Evolutionary conservation across 2,797 vertebrate genomes (phyloP).

Genomic region (Schizopygopsis malacanthus): DNA sequence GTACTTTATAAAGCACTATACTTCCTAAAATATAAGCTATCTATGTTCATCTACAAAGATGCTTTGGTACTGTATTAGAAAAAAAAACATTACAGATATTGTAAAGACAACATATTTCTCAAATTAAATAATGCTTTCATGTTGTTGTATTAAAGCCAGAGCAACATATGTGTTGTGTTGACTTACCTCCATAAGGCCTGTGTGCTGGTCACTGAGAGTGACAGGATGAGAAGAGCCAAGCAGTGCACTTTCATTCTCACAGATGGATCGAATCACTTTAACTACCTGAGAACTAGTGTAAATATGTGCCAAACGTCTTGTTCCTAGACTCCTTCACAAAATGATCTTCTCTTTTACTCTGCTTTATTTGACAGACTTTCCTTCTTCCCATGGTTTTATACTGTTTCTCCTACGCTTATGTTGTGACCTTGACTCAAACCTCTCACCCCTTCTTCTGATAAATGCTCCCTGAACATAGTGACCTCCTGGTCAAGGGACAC

Average conservation of each 20-base stretch:
- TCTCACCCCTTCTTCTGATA: constrained; percentile 22
- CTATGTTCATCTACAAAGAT: background rate
- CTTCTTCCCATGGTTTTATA: constrained; percentile 69
- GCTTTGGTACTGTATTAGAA: too few species aligned
- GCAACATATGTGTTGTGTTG: background rate
- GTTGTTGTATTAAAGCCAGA: background rate
- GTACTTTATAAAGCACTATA: background rate
- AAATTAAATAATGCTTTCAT: background rate
- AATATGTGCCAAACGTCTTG: background rate
- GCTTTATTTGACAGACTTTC: constrained; percentile 17
- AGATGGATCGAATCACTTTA: constrained; percentile 1
- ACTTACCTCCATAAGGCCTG: constrained; percentile 56
- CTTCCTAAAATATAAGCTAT: background rate
- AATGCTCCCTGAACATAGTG: constrained; percentile 37
- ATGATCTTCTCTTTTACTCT: background rate
- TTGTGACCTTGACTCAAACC: constrained; percentile 65
- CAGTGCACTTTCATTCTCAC: constrained; percentile 47
- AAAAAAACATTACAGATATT: background rate
- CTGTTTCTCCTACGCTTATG: constrained; percentile 48
- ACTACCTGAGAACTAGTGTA: background rate
- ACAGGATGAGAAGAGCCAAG: constrained; percentile 44
- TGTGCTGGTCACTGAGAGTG: constrained; percentile 17
- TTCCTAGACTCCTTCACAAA: background rate
- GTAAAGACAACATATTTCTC: background rate
- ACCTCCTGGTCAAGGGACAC: constrained; percentile 24